phyloP scores from a whole-genome alignment of 30 jellyfish, hydroid and myxozoan genomes.

The Mastigias papua region DNA sequence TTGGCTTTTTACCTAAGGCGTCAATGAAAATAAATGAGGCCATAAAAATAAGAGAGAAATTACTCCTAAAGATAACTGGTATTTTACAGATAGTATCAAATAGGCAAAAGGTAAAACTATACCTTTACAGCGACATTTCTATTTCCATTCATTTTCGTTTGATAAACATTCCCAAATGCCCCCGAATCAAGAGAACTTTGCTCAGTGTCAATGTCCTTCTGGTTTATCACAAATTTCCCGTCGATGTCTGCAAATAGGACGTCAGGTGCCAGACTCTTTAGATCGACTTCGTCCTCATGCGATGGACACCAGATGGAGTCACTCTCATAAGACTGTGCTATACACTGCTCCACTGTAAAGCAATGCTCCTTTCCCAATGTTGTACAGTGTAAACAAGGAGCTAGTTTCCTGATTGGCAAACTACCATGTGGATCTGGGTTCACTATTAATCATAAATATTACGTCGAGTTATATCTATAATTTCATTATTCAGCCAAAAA shows the following conservation, averaged over 20 bases:
- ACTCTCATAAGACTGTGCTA: conserved; percentile 74
- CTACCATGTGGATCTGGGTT: conserved; percentile 59
- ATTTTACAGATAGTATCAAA: not conserved
- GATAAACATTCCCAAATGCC: conserved; percentile 85
- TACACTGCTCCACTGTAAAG: conserved; percentile 77
- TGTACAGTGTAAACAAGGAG: conserved; percentile 73
- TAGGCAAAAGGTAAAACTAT: not conserved
- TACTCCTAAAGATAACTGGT: not conserved
- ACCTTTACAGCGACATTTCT: conserved; percentile 87
- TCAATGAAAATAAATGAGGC: too few relatives aligned
- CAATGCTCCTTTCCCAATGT: conserved; percentile 12
- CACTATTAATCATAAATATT: not conserved
- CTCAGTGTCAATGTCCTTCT: conserved; percentile 45
- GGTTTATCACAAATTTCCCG: conserved; percentile 63
- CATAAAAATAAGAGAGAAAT: too few relatives aligned
- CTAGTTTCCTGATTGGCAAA: conserved; percentile 60
- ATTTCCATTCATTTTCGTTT: conserved; percentile 71
- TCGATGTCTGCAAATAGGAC: conserved; percentile 86
- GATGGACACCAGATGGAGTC: conserved; percentile 87
- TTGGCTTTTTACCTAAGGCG: too few relatives aligned
- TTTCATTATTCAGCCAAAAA: too few relatives aligned
- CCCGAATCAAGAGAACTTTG: conserved; percentile 88
- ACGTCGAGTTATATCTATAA: too few relatives aligned
- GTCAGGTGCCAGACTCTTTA: conserved; percentile 88
- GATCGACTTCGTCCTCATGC: conserved; percentile 54